Conservation (phyloP, 2,888 invertebrate genomes). For the Rutpela maculata region DNA sequence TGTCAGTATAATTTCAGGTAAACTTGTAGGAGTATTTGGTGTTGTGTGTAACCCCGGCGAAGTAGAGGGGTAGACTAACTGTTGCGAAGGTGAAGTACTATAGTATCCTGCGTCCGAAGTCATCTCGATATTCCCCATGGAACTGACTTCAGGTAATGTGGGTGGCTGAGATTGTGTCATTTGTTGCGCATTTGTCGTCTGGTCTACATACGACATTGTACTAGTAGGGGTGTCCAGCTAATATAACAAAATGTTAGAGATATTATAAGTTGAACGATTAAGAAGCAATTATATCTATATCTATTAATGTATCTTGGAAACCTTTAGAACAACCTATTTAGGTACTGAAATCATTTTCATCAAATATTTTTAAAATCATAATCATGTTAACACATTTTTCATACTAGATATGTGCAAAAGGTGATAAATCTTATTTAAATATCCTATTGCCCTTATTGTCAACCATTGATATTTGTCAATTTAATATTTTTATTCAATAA, state of each 20-base stretch:
- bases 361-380: neutral
- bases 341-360: neutral
- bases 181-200: conserved; percentile 61
- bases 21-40: conserved; percentile 86
- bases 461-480: too few relatives aligned
- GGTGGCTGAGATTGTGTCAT: conserved; percentile 68
- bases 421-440: neutral
- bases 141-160: conserved; percentile 62
- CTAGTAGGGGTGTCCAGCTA: conserved; percentile 41
- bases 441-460: neutral
- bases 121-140: conserved; percentile 63
- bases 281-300: conserved; percentile 3
- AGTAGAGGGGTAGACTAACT: conserved; percentile 75
- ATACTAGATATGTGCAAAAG: neutral
- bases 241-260: conserved; percentile 9
- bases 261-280: conserved; percentile 29
- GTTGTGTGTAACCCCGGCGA: conserved; percentile 75
- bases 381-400: neutral
- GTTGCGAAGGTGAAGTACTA: conserved; percentile 78
- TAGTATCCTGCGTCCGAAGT: conserved; percentile 76
- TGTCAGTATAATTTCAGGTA: conserved; percentile 89
- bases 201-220: conserved; percentile 62
- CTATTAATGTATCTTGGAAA: conserved; percentile 23
- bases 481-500: too few relatives aligned
- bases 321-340: neutral